Evolutionary conservation across 2,113 vertebrate species (phyloP).

Genomic region (Paramisgurnus dabryanus): DNA sequence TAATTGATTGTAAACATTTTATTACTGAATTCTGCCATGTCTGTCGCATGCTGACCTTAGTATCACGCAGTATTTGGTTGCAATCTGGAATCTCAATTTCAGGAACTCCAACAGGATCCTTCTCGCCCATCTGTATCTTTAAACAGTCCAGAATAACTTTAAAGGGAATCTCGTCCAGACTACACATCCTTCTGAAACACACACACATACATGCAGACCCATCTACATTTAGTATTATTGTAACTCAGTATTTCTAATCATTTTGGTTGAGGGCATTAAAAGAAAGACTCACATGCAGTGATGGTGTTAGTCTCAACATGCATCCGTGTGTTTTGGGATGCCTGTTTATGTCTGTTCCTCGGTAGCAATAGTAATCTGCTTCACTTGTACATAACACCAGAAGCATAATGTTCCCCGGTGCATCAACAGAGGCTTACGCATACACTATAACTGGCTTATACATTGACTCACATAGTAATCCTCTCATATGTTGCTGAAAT

Average conservation of each 20-base stretch:
- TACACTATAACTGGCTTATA: background rate
- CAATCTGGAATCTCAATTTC: slow-evolving; percentile 74
- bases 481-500: slow-evolving; percentile 62
- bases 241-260: background rate
- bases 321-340: background rate
- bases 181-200: slow-evolving; percentile 71
- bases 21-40: background rate
- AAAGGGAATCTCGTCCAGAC: slow-evolving; percentile 86
- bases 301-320: background rate
- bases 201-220: slow-evolving; percentile 2
- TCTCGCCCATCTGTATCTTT: slow-evolving; percentile 55
- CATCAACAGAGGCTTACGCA: slow-evolving; percentile 18
- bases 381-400: slow-evolving; percentile 21
- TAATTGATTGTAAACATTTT: no score
- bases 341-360: background rate
- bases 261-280: background rate
- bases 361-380: background rate
- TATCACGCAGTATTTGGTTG: slow-evolving; percentile 75
- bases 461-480: slow-evolving; percentile 66
- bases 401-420: slow-evolving; percentile 9
- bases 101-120: slow-evolving; percentile 50
- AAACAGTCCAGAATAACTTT: slow-evolving; percentile 63
- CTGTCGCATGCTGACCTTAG: slow-evolving; percentile 87
- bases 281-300: background rate
- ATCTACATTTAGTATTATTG: background rate